Percentiles rank a stretch among this genome's conserved stretches.
Evolutionary conservation across 2,888 invertebrate species (phyloP).

Genomic region (Hirtodrosophila duncani): DNA sequence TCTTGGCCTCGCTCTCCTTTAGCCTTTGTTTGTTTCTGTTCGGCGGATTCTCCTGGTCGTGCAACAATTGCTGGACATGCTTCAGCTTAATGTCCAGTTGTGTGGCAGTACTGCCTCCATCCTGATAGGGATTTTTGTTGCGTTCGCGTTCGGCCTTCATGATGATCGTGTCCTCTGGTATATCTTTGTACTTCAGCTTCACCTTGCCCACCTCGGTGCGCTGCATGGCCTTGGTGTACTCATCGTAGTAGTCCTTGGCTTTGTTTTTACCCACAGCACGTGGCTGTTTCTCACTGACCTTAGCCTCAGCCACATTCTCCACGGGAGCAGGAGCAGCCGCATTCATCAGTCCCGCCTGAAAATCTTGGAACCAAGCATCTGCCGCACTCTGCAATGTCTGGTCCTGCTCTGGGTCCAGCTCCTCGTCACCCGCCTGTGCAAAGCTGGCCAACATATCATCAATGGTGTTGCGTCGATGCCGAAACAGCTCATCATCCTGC

Average conservation of each 20-base stretch:
- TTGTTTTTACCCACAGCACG: constrained; percentile 1
- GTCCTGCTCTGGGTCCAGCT: constrained; percentile 29
- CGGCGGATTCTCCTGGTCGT: constrained; percentile 19
- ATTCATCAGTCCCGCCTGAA: constrained; percentile 20
- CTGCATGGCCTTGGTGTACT: constrained; percentile 26
- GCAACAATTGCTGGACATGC: constrained; percentile 14
- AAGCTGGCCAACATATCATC: constrained; percentile 59
- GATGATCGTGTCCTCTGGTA: neutral
- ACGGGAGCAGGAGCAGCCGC: neutral
- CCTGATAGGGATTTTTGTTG: neutral
- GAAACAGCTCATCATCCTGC: constrained; percentile 20
- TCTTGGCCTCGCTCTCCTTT: neutral
- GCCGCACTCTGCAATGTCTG: constrained; percentile 26
- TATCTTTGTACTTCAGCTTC: constrained; percentile 42
- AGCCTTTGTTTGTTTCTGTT: no score
- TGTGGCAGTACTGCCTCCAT: neutral
- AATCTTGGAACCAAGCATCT: constrained; percentile 63
- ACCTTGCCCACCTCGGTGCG: constrained; percentile 49
- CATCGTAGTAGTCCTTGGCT: neutral
- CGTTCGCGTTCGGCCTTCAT: constrained; percentile 3
- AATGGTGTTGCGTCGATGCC: constrained; percentile 57
- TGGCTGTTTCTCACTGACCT: constrained; percentile 3
- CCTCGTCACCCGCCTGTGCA: constrained; percentile 20
- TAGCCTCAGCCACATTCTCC: neutral
- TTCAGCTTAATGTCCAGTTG: constrained; percentile 41